These are phyloP conservation scores for Ceryle rudis DNA, from an alignment of 2,797 vertebrate genomes.

Conservation along the genomic window DNA sequence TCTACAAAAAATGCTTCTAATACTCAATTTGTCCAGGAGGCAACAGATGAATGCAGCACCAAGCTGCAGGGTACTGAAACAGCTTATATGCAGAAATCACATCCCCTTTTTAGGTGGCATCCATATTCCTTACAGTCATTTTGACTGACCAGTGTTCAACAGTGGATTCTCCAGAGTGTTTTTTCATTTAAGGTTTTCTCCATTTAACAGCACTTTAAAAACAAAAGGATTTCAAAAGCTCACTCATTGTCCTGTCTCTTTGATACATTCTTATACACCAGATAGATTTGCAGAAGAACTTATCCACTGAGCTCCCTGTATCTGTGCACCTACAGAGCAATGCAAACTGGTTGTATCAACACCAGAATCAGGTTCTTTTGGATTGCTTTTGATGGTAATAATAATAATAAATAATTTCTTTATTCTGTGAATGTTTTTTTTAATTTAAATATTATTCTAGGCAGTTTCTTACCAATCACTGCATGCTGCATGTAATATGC, in stretches of 20 bases:
- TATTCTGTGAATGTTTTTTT: not conserved
- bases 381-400: not conserved
- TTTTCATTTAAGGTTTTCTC: not conserved
- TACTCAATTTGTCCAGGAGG: not conserved
- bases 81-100: not conserved
- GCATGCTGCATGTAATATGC: not conserved
- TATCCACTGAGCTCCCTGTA: rapidly evolving
- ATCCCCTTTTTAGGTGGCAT: not conserved
- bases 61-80: not conserved
- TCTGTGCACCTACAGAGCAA: not conserved
- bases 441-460: not conserved
- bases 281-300: not conserved
- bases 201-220: not conserved
- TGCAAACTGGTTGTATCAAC: not conserved
- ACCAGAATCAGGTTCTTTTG: not conserved
- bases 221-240: not conserved
- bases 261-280: not conserved
- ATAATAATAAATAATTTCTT: not conserved
- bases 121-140: not conserved
- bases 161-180: not conserved
- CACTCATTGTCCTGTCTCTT: not conserved
- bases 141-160: not conserved
- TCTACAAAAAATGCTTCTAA: not conserved
- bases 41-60: not conserved
- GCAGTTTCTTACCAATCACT: not conserved